phyloP scores from a whole-genome alignment of 2,888 invertebrate species.

The Bugula neritina region DNA sequence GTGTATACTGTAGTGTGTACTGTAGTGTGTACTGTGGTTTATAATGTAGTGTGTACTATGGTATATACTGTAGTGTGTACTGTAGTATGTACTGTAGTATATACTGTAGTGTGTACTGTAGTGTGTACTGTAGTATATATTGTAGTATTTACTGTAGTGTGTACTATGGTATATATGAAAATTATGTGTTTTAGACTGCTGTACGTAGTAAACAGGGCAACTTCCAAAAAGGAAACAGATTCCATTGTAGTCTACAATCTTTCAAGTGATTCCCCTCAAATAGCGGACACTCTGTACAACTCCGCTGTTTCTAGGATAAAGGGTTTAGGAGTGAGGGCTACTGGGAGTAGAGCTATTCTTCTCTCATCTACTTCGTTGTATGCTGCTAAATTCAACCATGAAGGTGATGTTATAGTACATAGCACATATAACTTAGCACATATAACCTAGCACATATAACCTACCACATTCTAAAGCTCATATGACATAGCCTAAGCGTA shows the following conservation, averaged over 20 bases:
- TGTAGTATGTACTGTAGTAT: neutral
- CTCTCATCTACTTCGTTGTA: neutral
- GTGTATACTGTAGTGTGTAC: neutral
- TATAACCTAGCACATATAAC: no score
- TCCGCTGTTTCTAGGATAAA: neutral
- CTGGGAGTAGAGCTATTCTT: neutral
- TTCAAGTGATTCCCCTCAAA: neutral
- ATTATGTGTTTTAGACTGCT: neutral
- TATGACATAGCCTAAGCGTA: no score
- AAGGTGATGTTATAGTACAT: neutral
- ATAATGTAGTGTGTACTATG: neutral
- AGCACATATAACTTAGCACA: no score
- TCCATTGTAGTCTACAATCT: constrained; percentile 4
- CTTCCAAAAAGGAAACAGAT: neutral
- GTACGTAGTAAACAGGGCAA: neutral
- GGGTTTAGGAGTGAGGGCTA: neutral
- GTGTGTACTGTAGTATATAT: neutral
- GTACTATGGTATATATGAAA: no score
- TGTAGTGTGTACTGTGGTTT: no score
- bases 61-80: neutral
- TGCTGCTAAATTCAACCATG: neutral
- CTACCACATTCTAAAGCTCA: no score
- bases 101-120: neutral
- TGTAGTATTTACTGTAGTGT: neutral
- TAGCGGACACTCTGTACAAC: neutral